Evolutionary conservation across 2,113 vertebrate genomes (phyloP).

Genomic region (Canis aureus): DNA sequence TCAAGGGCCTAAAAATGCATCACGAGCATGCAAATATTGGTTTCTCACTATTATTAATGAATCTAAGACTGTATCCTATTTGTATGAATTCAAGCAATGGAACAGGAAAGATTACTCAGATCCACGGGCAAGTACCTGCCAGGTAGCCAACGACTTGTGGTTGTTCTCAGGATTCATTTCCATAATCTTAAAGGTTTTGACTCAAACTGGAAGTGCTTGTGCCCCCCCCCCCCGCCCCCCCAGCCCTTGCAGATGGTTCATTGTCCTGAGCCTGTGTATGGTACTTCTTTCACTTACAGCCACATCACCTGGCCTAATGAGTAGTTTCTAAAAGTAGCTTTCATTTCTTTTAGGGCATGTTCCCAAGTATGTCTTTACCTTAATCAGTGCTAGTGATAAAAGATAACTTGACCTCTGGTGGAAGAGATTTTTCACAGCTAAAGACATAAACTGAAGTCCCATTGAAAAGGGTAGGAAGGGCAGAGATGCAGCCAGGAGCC

Average conservation of each 20-base stretch:
- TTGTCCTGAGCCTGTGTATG: constrained; percentile 47
- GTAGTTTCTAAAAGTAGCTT: constrained; percentile 75
- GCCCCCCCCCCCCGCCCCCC: neutral
- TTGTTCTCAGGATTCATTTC: neutral
- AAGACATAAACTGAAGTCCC: neutral
- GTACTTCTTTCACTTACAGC: constrained; percentile 67
- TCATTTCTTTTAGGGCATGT: constrained; percentile 74
- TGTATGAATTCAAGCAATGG: neutral
- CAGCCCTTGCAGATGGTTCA: constrained; percentile 67
- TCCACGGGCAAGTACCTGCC: neutral
- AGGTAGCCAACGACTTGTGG: neutral
- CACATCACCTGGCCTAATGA: constrained; percentile 68
- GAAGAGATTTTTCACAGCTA: neutral
- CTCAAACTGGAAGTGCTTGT: constrained; percentile 45
- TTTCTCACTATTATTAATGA: constrained; percentile 36
- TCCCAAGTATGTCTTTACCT: constrained; percentile 77
- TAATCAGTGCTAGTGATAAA: constrained; percentile 72
- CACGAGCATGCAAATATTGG: neutral
- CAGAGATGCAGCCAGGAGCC: neutral
- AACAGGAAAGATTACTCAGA: constrained; percentile 20
- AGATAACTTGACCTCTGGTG: constrained; percentile 26
- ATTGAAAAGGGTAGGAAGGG: neutral
- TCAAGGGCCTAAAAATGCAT: constrained; percentile 61
- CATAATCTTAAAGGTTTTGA: neutral
- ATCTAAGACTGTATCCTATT: constrained; percentile 56